phyloP scores from a whole-genome alignment of 2,888 invertebrate species.

The Andrena bucephala region DNA sequence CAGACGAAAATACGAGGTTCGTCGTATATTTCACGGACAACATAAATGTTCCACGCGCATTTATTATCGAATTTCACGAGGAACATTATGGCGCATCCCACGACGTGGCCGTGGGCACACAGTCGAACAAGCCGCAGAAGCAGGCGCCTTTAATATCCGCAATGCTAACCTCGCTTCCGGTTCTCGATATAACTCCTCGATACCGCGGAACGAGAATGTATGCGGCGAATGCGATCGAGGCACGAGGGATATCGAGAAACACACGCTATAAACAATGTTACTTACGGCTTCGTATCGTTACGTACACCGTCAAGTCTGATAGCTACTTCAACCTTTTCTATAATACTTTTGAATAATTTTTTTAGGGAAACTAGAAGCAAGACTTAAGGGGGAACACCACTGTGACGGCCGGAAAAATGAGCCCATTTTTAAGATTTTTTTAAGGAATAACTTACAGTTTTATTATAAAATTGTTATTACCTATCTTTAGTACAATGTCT shows the following conservation, averaged over 20 bases:
- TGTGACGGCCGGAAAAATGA: no score
- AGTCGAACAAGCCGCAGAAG: constrained; percentile 8
- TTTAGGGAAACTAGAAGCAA: no score
- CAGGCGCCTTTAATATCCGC: constrained; percentile 56
- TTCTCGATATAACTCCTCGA: constrained; percentile 26
- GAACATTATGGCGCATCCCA: constrained; percentile 10
- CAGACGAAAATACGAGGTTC: background rate
- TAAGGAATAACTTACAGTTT: no score
- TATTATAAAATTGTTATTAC: no score
- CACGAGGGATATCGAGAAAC: constrained; percentile 3
- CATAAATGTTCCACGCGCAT: constrained; percentile 3
- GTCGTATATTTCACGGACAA: background rate
- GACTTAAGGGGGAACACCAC: no score
- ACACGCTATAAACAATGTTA: background rate
- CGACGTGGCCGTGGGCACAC: constrained; percentile 14
- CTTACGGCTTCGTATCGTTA: background rate
- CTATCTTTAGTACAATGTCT: no score
- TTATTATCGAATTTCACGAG: constrained; percentile 34
- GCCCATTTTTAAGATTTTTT: no score
- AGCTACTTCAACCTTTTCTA: background rate
- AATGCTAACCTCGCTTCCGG: constrained; percentile 31
- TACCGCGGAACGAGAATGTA: constrained; percentile 19
- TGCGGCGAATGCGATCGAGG: constrained; percentile 5
- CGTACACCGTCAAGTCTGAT: background rate
- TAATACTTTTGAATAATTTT: no score